phyloP scores from a whole-genome alignment of 2,888 invertebrate genomes.

The Loripinus fragilis region DNA sequence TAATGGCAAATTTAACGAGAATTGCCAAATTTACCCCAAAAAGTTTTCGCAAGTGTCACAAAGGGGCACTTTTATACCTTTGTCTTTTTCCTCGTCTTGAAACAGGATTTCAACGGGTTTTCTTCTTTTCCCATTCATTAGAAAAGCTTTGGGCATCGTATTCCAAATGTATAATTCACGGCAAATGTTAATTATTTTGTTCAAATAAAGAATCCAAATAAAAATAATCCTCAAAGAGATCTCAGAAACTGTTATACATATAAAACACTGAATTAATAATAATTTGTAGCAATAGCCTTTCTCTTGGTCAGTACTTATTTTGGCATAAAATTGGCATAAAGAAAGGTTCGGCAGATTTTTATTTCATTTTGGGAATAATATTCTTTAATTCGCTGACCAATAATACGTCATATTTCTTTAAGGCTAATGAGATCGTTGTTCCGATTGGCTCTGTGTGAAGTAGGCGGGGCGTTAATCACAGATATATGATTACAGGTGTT shows the following conservation, averaged over 20 bases:
- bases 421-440: neutral
- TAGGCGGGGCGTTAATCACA: constrained; percentile 32
- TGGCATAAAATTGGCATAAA: constrained; percentile 33
- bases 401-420: neutral
- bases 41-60: no score
- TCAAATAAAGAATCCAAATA: no score
- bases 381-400: constrained; percentile 37
- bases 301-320: constrained; percentile 17
- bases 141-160: constrained; percentile 53
- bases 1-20: no score
- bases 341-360: constrained; percentile 28
- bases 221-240: no score
- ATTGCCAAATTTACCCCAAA: no score
- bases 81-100: constrained; percentile 10
- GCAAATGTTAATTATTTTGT: no score
- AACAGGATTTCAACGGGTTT: constrained; percentile 15
- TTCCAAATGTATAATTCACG: neutral
- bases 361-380: constrained; percentile 23
- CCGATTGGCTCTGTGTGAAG: constrained; percentile 17
- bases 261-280: neutral
- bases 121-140: constrained; percentile 45
- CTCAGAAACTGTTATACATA: no score
- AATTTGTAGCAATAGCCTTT: constrained; percentile 16
- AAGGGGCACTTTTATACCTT: constrained; percentile 25
- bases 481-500: constrained; percentile 24